phyloP scores from a whole-genome alignment of 2,113 vertebrate species.

The Antechinus flavipes region DNA sequence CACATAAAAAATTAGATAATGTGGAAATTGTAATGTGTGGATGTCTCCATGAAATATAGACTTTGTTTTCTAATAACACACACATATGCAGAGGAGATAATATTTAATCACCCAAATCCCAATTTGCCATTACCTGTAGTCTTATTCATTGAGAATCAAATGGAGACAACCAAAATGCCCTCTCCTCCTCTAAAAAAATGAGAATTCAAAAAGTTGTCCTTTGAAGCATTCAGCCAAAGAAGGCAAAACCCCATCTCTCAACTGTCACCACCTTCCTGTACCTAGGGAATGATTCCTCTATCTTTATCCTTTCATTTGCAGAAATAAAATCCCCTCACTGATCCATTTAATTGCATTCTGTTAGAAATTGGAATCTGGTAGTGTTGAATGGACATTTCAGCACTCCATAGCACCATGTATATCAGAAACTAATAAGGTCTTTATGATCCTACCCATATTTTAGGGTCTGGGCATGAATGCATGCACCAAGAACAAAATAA shows the following conservation, averaged over 20 bases:
- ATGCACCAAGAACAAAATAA: constrained; percentile 27
- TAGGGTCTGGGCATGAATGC: constrained; percentile 5
- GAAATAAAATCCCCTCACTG: neutral
- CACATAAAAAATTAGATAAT: constrained; percentile 50
- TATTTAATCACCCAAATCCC: constrained; percentile 55
- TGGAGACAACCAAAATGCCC: constrained; percentile 66
- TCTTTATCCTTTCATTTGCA: constrained; percentile 45
- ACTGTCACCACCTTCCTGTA: constrained; percentile 63
- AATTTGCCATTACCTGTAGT: constrained; percentile 53
- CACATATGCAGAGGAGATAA: constrained; percentile 56
- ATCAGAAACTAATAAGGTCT: constrained; percentile 9
- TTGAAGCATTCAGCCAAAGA: constrained; percentile 62
- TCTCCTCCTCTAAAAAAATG: constrained; percentile 68
- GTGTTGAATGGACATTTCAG: constrained; percentile 1
- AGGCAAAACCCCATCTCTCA: neutral
- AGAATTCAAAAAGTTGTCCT: constrained; percentile 79
- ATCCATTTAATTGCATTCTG: constrained; percentile 22
- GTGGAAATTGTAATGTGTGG: constrained; percentile 11
- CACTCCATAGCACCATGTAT: neutral
- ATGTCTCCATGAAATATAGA: constrained; percentile 35
- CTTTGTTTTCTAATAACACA: constrained; percentile 57
- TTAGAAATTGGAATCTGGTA: neutral
- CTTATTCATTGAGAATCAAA: constrained; percentile 50
- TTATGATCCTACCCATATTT: neutral
- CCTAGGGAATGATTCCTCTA: constrained; percentile 64